Evolutionary conservation across 64 coral and sea anemone species (phyloP), one percentile per base, ranked within the genome.

Genomic region (Stylophora pistillata): DNA sequence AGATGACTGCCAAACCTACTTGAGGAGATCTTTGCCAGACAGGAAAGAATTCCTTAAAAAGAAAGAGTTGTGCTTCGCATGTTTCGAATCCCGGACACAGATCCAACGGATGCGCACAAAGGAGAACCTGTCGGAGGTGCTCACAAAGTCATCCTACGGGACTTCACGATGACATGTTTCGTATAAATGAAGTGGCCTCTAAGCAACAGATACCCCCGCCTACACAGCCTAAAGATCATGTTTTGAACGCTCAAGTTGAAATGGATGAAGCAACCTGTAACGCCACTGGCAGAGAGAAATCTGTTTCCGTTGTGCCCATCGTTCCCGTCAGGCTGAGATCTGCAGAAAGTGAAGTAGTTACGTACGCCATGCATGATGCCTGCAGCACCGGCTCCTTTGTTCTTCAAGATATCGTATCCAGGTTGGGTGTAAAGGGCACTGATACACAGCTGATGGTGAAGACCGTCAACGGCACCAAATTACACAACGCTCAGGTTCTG

Each of bases 111-210:
- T 93, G 90, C 63, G 79, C 72, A 6, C 17, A 78, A 56, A 90
- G 79, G 61, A 82, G 58, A 56, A 88, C 77, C 23, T 98, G 95
- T 53, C 64, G 88, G 52, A 79, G 34, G 26, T 98, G 91, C 23
- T 86, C 85, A 14, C 73, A 79, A 55, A 82, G 87, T 31, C 92
- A 98, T 69, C 95, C 95, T 18, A 91, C 88, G 12, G 86, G 85
- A 30, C 92, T 98, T 18, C 95, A 89, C 79, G 89, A 90, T 58
- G 71, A 98, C 11, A 88, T 86, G 13, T 91, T 82, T 63, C 26
- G 17, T 25, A 59, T 37, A n/a, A 34, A 15, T 72, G 52, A 88
- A 93, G 86, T 21, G 47, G 60, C 75, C 15, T 5, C 54, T 33
- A 75, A 15, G 56, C 70, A 41, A n/a, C 88, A 57, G 52, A 68